Evolutionary conservation across 2,888 invertebrate genomes (phyloP).

Genomic region (Parochlus steinenii): DNA sequence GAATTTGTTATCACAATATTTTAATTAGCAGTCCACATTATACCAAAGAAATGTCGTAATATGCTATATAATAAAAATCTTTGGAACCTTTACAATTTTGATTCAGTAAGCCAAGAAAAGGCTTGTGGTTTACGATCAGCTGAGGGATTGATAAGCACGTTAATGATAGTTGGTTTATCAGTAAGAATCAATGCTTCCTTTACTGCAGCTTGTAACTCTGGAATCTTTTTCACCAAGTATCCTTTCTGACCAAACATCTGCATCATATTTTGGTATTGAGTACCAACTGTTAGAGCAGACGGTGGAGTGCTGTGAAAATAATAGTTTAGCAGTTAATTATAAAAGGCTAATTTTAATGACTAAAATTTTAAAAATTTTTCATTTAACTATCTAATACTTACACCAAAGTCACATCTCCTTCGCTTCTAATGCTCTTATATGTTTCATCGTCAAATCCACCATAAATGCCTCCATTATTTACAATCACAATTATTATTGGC

Average conservation of each 20-base stretch:
- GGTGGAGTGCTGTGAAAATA: slow-evolving; percentile 58
- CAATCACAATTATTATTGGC: slow-evolving; percentile 75
- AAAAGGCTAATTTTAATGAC: slow-evolving; percentile 12
- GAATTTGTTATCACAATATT: too few species aligned
- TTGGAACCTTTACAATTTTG: slow-evolving; percentile 49
- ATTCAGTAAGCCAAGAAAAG: slow-evolving; percentile 84
- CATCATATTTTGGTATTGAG: slow-evolving; percentile 82
- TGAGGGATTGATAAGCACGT: slow-evolving; percentile 74
- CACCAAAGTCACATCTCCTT: slow-evolving; percentile 58
- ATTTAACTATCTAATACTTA: slow-evolving; percentile 30
- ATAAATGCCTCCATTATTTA: slow-evolving; percentile 94
- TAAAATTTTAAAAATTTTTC: slow-evolving; percentile 7
- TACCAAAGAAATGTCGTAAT: too few species aligned
- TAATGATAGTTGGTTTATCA: slow-evolving; percentile 72
- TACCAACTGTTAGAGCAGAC: slow-evolving; percentile 56
- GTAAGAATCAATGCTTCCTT: slow-evolving; percentile 45
- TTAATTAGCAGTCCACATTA: too few species aligned
- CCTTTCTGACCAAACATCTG: slow-evolving; percentile 71
- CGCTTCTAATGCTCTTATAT: slow-evolving; percentile 48
- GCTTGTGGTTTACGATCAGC: slow-evolving; percentile 83
- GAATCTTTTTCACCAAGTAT: slow-evolving; percentile 58
- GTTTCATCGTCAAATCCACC: slow-evolving; percentile 66
- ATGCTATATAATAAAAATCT: background rate
- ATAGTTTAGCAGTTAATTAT: slow-evolving; percentile 9
- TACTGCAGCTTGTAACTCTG: slow-evolving; percentile 57